A percentile compares a stretch with the other conserved stretches of the same genome.
Conservation (phyloP, 2,888 invertebrate genomes). For the Unio pictorum region DNA sequence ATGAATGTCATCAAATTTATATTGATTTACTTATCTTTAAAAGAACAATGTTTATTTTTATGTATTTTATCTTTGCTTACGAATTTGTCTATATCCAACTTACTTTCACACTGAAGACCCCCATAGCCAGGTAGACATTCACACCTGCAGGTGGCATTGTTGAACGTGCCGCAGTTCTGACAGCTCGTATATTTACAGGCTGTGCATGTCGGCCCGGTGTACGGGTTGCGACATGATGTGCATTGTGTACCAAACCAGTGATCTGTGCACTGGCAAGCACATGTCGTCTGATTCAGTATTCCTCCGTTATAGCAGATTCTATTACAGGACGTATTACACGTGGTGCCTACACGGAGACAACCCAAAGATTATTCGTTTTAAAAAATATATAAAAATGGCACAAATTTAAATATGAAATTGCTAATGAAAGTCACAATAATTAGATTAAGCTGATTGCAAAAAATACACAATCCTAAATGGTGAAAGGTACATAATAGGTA, state of each 20-base stretch:
- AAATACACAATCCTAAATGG: too few relatives aligned
- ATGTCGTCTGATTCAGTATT: constrained; percentile 9
- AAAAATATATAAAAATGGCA: too few relatives aligned
- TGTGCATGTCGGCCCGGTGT: constrained; percentile 21
- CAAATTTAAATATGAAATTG: too few relatives aligned
- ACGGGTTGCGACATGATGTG: constrained; percentile 17
- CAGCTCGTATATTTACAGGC: constrained; percentile 16
- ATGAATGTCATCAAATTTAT: too few relatives aligned
- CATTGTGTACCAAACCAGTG: constrained; percentile 20
- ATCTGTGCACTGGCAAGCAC: constrained; percentile 24
- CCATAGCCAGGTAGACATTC: constrained; percentile 15
- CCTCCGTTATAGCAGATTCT: constrained; percentile 28
- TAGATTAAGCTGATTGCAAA: too few relatives aligned
- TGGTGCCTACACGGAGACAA: constrained; percentile 9
- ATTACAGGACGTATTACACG: constrained; percentile 19
- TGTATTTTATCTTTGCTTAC: too few relatives aligned
- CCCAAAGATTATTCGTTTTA: too few relatives aligned
- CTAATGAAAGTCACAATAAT: too few relatives aligned
- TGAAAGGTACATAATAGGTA: too few relatives aligned
- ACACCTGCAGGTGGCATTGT: constrained; percentile 17
- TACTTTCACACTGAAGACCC: constrained; percentile 21
- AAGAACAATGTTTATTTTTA: too few relatives aligned
- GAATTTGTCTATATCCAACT: constrained; percentile 1
- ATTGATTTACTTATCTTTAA: too few relatives aligned
- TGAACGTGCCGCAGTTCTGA: constrained; percentile 17